Base-by-base conservation (phyloP, 1,140 invertebrate species). In the Drosophila prosaltans region DNA sequence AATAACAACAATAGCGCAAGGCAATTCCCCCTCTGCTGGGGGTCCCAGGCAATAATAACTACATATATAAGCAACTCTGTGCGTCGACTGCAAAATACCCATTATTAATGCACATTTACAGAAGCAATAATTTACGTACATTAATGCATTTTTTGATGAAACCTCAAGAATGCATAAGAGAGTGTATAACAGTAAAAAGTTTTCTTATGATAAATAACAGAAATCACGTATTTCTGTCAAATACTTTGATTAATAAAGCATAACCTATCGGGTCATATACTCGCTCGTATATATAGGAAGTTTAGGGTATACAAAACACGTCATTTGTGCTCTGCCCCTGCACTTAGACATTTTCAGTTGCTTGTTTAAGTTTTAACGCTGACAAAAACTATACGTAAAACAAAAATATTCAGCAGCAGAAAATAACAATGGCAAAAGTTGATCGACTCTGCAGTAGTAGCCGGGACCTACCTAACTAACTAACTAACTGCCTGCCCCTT, bases 281-380 rank as follows among this genome's bases (percentile, higher is more conserved):
- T 26, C 6, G 5, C 21, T 21, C 0, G 30, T 30, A 72, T 39
- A 73, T 72, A 32, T 30, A 43, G 28, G 6, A 36, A 36, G 6
- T 36, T 30, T 4, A n/a, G 39, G 39, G 70, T 54, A 64, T 76
- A 69, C 64, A 45, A 83, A 86, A 69, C 77, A 88, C 83, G 83
- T 88, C 84, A 88, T 88, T 83, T 82, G 41, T 82, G 41, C 41
- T 72, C 30, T 16, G 41, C 41, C 2, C 9, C 21, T 61, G 45
- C 64, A 57, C 72, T 79, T 86, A 78, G 79, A 77, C 80, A 82
- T 70, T 71, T 76, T 76, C 72, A 65, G 74, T 72, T 67, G 69
- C 63, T 76, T 83, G 80, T 78, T 80, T 58, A 80, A 80, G 69
- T 83, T 89, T 83, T 80, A 51, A 51, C 62, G 64, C 80, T 83